These are phyloP conservation scores for Cossypha dichroa DNA, from an alignment of 2,797 vertebrate genomes.

Conservation along the genomic window DNA sequence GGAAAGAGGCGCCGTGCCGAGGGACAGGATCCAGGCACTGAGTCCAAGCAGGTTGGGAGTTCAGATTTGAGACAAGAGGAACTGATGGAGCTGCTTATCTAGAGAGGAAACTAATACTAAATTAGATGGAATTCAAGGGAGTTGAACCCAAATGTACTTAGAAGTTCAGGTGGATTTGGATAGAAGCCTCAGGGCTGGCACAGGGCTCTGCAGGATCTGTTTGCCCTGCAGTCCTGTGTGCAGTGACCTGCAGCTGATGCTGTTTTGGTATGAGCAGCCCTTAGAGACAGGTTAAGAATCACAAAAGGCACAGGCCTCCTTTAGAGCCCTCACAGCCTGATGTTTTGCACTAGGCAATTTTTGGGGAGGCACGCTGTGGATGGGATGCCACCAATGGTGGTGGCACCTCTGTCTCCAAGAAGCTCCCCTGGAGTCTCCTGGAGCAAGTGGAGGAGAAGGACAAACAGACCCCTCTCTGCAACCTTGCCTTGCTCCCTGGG, in stretches of 20 bases:
- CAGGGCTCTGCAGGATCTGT: accelerated
- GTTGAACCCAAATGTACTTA: not conserved
- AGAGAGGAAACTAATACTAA: not conserved
- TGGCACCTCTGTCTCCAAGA: accelerated
- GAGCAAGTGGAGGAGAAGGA: not conserved
- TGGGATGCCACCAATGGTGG: accelerated
- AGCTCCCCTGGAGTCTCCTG: not conserved
- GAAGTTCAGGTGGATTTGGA: not conserved
- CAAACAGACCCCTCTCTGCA: not conserved
- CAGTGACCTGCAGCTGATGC: not conserved
- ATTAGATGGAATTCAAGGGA: not conserved
- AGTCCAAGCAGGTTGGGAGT: not conserved
- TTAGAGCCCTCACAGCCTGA: not conserved
- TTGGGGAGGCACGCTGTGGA: not conserved
- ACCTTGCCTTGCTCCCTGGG: accelerated
- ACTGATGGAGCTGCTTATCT: not conserved
- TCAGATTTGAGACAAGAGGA: not conserved
- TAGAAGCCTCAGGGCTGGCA: not conserved
- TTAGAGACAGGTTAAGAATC: too few relatives aligned
- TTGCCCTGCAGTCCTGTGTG: too few relatives aligned
- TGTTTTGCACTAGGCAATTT: not conserved
- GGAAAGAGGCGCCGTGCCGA: accelerated
- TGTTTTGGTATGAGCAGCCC: accelerated
- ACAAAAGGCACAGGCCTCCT: not conserved
- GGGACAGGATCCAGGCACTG: not conserved